Evolutionary conservation across 1,140 invertebrate species (phyloP).

Genomic region (Euwallacea fornicatus): DNA sequence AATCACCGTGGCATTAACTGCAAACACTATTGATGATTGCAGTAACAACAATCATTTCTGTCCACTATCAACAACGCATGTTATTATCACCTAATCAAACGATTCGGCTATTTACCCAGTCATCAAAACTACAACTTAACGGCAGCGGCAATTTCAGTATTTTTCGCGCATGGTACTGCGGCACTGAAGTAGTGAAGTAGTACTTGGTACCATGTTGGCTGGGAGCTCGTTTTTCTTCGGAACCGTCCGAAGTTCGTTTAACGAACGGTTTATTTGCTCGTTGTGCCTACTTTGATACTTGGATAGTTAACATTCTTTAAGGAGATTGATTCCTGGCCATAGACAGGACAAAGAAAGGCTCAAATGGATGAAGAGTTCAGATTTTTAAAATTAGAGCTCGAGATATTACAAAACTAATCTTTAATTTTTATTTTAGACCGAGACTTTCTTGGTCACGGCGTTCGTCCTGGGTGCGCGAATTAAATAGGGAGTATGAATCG

Average conservation of each 20-base stretch:
- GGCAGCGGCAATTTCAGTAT: neutral
- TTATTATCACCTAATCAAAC: slow-evolving; percentile 12
- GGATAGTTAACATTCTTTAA: too few relatives aligned
- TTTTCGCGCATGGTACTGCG: slow-evolving; percentile 10
- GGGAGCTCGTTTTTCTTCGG: slow-evolving; percentile 14
- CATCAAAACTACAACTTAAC: neutral
- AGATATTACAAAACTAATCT: too few relatives aligned
- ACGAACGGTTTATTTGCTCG: slow-evolving; percentile 2
- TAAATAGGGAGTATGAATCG: too few relatives aligned
- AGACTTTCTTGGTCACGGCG: too few relatives aligned
- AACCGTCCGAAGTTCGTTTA: neutral
- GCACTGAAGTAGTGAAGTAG: neutral
- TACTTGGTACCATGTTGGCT: slow-evolving; percentile 1
- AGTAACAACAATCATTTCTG: neutral
- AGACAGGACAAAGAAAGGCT: too few relatives aligned
- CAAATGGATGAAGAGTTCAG: too few relatives aligned
- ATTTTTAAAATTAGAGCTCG: too few relatives aligned
- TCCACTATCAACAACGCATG: neutral
- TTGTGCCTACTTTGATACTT: neutral
- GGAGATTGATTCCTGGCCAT: too few relatives aligned
- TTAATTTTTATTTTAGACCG: too few relatives aligned
- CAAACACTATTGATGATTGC: neutral
- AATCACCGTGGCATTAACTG: neutral
- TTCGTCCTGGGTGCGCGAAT: too few relatives aligned
- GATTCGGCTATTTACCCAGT: slow-evolving; percentile 4